These are phyloP conservation scores for Polymixis flavicincta DNA, from an alignment of 2,888 invertebrate genomes.

Conservation along the genomic window DNA sequence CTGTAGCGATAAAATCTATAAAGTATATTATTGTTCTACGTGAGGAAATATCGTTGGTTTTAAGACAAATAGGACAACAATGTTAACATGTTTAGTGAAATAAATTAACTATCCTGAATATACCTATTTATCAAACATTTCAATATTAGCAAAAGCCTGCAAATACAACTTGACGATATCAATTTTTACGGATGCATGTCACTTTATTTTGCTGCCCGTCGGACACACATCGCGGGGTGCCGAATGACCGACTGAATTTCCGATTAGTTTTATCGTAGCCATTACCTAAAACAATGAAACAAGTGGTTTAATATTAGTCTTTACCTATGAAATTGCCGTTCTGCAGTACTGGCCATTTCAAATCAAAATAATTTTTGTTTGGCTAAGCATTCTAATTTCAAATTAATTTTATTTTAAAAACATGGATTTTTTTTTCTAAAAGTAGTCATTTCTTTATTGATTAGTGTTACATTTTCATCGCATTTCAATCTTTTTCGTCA, in stretches of 20 bases:
- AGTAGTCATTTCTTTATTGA: too few species aligned
- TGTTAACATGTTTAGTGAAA: neutral
- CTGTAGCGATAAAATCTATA: neutral
- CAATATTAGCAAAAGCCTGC: neutral
- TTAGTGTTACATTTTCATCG: too few species aligned
- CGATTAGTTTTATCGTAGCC: conserved; percentile 66
- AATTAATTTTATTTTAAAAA: too few species aligned
- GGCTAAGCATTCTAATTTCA: too few species aligned
- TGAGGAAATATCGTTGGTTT: neutral
- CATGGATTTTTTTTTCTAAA: too few species aligned
- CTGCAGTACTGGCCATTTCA: too few species aligned
- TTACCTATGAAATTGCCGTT: too few species aligned
- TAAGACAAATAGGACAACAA: neutral
- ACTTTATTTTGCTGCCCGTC: conserved; percentile 50
- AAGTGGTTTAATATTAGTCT: conserved; percentile 50
- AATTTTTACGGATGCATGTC: neutral
- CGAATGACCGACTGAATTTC: conserved; percentile 61
- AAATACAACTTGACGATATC: neutral
- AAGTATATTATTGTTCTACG: neutral
- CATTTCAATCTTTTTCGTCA: too few species aligned
- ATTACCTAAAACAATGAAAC: conserved; percentile 64
- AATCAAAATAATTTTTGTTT: too few species aligned
- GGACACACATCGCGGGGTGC: conserved; percentile 59
- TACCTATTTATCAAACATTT: neutral
- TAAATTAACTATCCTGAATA: neutral